Percentiles rank a stretch among this genome's conserved stretches.
These are phyloP conservation scores for Spilosoma lubricipeda DNA, from an alignment of 2,888 invertebrate species.

Conservation along the genomic window DNA sequence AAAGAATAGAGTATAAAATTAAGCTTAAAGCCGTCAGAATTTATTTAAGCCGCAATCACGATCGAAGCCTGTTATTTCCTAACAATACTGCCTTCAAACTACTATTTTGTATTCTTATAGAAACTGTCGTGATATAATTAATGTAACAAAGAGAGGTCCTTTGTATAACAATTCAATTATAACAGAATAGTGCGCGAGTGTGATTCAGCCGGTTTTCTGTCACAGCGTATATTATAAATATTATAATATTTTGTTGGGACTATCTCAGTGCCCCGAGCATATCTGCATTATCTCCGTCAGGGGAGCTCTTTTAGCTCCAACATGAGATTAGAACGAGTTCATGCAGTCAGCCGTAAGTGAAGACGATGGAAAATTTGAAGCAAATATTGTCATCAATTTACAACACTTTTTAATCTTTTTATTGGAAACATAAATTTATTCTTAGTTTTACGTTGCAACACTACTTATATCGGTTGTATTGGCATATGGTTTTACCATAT, in stretches of 20 bases:
- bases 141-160: not conserved
- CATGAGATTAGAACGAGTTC: constrained; percentile 11
- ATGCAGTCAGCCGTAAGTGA: constrained; percentile 5
- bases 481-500: no score
- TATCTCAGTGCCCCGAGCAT: not conserved
- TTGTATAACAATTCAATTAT: not conserved
- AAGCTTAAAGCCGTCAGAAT: not conserved
- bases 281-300: not conserved
- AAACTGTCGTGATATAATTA: not conserved
- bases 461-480: no score
- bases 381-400: not conserved
- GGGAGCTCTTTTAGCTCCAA: constrained; percentile 13
- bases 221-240: not conserved
- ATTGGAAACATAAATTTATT: not conserved
- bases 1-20: not conserved
- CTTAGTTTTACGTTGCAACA: not conserved
- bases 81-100: not conserved
- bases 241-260: not conserved
- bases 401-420: not conserved
- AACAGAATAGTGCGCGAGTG: not conserved
- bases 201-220: no score
- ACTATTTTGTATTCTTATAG: not conserved
- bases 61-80: not conserved
- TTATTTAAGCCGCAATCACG: not conserved
- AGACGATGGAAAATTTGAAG: no score